Percentiles rank a stretch among this genome's conserved stretches.
Conservation (phyloP, 2,888 invertebrate genomes). For the Resseliella maxima region DNA sequence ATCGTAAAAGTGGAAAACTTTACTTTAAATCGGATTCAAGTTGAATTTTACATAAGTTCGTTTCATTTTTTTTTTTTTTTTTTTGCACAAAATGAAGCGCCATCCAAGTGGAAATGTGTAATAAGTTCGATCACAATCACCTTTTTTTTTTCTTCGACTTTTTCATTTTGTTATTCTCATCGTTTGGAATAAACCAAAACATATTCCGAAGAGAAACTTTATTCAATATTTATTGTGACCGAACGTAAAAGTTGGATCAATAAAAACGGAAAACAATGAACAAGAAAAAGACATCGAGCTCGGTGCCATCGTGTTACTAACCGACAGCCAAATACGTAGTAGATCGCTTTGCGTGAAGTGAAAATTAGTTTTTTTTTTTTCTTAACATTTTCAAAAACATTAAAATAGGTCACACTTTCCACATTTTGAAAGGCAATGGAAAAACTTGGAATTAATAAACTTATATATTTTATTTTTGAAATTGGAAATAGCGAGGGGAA, state of each 20-base stretch:
- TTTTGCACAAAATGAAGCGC: neutral
- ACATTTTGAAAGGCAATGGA: neutral
- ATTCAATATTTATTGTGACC: constrained; percentile 49
- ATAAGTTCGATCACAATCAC: constrained; percentile 30
- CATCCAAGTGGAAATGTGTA: neutral
- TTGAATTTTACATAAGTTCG: constrained; percentile 32
- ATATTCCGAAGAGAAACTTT: constrained; percentile 8
- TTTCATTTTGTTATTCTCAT: too few species aligned
- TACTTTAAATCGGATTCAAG: constrained; percentile 39
- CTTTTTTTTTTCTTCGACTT: neutral
- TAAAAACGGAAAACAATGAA: neutral
- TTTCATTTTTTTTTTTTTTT: too few species aligned
- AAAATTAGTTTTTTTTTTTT: constrained; percentile 37
- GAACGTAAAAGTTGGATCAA: constrained; percentile 49
- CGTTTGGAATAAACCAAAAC: too few species aligned
- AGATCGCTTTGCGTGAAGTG: neutral
- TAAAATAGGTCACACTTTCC: constrained; percentile 26
- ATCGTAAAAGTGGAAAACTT: constrained; percentile 1
- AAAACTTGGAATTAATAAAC: constrained; percentile 51
- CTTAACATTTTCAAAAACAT: too few species aligned
- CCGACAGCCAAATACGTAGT: neutral
- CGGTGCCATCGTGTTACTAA: neutral
- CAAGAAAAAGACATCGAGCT: neutral
- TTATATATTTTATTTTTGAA: constrained; percentile 20
- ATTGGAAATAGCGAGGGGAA: neutral